Percentiles rank a stretch among this genome's conserved stretches.
Evolutionary conservation across 1,140 invertebrate species (phyloP).

Genomic region (Drosophila kanapiae): DNA sequence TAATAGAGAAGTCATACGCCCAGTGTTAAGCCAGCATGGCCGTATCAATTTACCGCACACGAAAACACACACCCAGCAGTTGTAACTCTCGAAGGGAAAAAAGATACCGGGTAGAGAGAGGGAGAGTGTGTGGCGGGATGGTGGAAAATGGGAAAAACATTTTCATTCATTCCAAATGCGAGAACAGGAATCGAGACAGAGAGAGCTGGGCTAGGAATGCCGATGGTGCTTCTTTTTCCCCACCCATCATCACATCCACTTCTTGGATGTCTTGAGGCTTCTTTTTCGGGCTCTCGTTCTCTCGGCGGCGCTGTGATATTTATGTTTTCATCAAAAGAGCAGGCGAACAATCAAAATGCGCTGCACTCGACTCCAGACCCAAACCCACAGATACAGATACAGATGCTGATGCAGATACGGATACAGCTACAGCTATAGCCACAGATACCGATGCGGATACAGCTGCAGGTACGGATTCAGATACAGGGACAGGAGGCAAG

Average conservation of each 20-base stretch:
- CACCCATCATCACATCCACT: conserved; percentile 46
- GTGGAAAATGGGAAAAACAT: conserved; percentile 46
- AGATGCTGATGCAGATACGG: conserved; percentile 49
- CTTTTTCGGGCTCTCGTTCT: conserved; percentile 49
- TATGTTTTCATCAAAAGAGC: conserved; percentile 82
- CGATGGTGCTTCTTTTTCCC: conserved; percentile 36
- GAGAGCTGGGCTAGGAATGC: conserved; percentile 29
- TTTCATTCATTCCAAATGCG: conserved; percentile 74
- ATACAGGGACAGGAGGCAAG: conserved; percentile 11
- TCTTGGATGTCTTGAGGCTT: conserved; percentile 61
- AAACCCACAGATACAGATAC: conserved; percentile 39
- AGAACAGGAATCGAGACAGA: conserved; percentile 45
- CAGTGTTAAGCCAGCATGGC: conserved; percentile 44
- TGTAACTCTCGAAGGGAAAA: conserved; percentile 35
- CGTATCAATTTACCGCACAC: conserved; percentile 68
- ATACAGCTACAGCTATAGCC: conserved; percentile 22
- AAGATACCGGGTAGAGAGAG: conserved; percentile 18
- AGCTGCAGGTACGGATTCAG: conserved; percentile 40
- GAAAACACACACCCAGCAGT: conserved; percentile 53
- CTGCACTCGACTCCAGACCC: conserved; percentile 63
- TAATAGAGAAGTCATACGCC: conserved; percentile 59
- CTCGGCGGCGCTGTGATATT: conserved; percentile 66
- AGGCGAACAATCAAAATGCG: conserved; percentile 81
- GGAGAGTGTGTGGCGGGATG: neutral
- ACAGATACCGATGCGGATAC: conserved; percentile 50